Base-by-base conservation (phyloP, 1,140 invertebrate species). In the Papilio xuthus region DNA sequence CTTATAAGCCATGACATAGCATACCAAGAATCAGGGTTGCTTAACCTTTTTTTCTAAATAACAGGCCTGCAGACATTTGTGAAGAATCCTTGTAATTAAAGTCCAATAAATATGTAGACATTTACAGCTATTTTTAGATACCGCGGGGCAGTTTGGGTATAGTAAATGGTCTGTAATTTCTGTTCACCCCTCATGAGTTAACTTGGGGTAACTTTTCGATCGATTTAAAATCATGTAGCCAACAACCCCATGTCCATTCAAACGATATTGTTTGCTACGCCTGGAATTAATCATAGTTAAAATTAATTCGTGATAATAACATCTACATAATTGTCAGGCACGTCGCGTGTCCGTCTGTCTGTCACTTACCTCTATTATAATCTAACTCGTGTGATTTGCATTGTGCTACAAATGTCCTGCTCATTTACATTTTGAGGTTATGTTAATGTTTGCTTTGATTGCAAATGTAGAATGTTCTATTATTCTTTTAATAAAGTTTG, bases 311-410 rank as follows among this genome's bases (percentile, higher is more conserved):
- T 60, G 0, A 60, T 60, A 60, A 60, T 28, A 60, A 53, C 7
- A 53, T 53, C n/a, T 60, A 60, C 12, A 60, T 60, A 60, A 60
- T 60, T 60, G 56, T 60, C 15, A 60, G 56, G 56, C 56, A 60
- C 23, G 56, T 60, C 56, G 56, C 56, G 56, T 60, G 56, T 53
- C 56, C 23, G 56, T 60, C 56, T 20, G 50, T 53, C 50, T 60
- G 56, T 60, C 56, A 60, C 56, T 60, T 60, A 56, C n/a, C 53
- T 9, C 15, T 47, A 47, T 47, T 26, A 60, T 60, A 60, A 60
- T 60, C 20, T 26, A 60, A 26, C 56, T 60, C 26, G 56, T 60
- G 10, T 13, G 56, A 60, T 26, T 60, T 60, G 56, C 10, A 26
- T 60, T 60, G n/a, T 23, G 50, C 26, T 26, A 60, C 9, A 26